Base-by-base conservation (phyloP, 2,113 vertebrate species). In the Castor canadensis region DNA sequence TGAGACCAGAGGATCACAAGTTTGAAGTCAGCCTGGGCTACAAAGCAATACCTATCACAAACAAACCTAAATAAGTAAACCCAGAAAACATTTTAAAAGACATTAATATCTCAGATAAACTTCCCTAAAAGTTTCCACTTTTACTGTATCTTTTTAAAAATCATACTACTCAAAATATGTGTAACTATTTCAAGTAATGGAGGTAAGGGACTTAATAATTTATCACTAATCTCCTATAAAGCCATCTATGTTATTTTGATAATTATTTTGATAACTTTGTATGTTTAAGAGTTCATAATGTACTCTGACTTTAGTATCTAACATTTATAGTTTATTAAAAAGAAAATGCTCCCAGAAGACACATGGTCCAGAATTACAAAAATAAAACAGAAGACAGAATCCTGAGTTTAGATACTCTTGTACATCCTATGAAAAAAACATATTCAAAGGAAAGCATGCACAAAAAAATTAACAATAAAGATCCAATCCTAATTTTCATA, bases 321-420 rank as follows among this genome's bases (percentile, higher is more conserved):
- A 75, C 3, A 69, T 64, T 90, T 90, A 82, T 2, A 49, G 82
- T n/a, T 82, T 89, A 85, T 77, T 83, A 86, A 87, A 69, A 69
- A 79, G 19, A 45, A 85, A 81, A 94, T 45, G 16, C 28, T 93
- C 54, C 89, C 49, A 67, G 64, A 94, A 90, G 81, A 92, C 2
- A 92, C 1, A 77, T 9, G 79, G n/a, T 13, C 26, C 69, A 96
- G 11, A 8, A 67, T 67, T 89, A 90, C 64, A 45, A 92, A 80
- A 86, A 73, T 83, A 84, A 92, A 96, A 89, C 32, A 38, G 9
- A 85, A 94, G 38, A 72, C 13, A 81, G 20, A 87, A 86, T 79
- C 49, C 58, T 92, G 49, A 87, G 10, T 24, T 92, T 52, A 89
- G 38, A 88, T 58, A 87, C n/a, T 88, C 64, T 28, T 86, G 32